phyloP scores from a whole-genome alignment of 1,140 invertebrate species.

The Panagrolaimus sp. region DNA sequence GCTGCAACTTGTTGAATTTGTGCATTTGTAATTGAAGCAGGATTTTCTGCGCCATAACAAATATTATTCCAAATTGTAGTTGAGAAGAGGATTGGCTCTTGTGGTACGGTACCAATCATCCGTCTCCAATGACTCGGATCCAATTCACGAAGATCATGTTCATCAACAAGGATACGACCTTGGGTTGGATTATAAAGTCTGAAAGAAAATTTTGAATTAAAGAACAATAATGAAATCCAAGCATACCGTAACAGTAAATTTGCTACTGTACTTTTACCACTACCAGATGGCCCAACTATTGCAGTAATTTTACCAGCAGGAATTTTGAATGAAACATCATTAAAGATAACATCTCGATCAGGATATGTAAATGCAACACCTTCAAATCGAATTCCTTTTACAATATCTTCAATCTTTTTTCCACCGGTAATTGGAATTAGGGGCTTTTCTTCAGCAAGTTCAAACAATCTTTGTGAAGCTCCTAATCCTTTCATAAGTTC shows the following conservation, averaged over 20 bases:
- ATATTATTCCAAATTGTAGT: constrained; percentile 61
- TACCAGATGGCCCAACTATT: constrained; percentile 63
- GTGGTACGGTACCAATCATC: constrained; percentile 57
- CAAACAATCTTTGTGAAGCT: constrained; percentile 78
- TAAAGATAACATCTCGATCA: constrained; percentile 63
- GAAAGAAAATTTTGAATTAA: constrained; percentile 22
- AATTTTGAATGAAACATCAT: constrained; percentile 60
- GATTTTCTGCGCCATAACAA: constrained; percentile 61
- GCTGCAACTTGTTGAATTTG: constrained; percentile 59
- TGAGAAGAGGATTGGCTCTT: constrained; percentile 64
- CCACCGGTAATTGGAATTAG: constrained; percentile 65
- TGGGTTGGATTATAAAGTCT: constrained; percentile 51
- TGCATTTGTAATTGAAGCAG: constrained; percentile 51
- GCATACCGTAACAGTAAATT: constrained; percentile 59
- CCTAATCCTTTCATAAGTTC: constrained; percentile 87
- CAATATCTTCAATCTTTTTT: constrained; percentile 63
- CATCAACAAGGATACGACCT: constrained; percentile 60
- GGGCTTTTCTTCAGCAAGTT: constrained; percentile 77
- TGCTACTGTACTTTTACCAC: constrained; percentile 64
- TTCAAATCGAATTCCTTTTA: constrained; percentile 64
- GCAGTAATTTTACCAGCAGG: constrained; percentile 61
- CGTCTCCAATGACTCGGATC: constrained; percentile 61
- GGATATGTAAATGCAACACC: constrained; percentile 66
- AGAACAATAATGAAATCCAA: constrained; percentile 30
- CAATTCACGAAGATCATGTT: constrained; percentile 59